phyloP scores from a whole-genome alignment of 2,797 vertebrate genomes.

The Siniperca undulata region DNA sequence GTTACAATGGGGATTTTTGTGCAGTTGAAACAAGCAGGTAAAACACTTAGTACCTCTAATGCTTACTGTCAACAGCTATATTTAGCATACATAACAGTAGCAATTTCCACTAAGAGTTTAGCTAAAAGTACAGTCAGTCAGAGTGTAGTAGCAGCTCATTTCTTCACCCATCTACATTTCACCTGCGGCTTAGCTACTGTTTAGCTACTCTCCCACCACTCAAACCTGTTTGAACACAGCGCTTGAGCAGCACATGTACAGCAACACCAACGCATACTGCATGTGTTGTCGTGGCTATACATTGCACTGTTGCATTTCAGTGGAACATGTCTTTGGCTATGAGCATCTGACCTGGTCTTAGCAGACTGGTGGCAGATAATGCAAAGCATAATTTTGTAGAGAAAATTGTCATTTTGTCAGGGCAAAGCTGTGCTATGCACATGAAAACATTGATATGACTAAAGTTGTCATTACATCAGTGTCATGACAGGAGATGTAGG shows the following conservation, averaged over 20 bases:
- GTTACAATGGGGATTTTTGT: background rate
- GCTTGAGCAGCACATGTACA: background rate
- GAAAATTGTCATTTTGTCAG: background rate
- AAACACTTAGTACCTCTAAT: background rate
- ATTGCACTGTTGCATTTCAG: background rate
- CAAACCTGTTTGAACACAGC: background rate
- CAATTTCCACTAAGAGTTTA: background rate
- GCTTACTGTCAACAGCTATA: background rate
- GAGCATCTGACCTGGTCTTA: slow-evolving; percentile 4
- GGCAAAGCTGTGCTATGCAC: background rate
- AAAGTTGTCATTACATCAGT: background rate
- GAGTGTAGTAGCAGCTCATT: background rate
- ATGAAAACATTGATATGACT: background rate
- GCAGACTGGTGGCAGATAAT: slow-evolving; percentile 2
- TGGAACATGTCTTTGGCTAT: background rate
- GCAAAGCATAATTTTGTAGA: background rate
- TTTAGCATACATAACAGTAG: slow-evolving; percentile 9
- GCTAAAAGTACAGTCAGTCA: background rate
- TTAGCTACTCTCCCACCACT: background rate
- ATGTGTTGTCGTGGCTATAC: background rate
- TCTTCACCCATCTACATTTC: background rate
- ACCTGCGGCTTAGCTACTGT: background rate
- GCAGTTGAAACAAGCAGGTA: background rate
- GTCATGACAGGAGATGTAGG: background rate
- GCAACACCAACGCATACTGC: background rate